Conservation (phyloP, 2,797 vertebrate species). For the Pseudochirops corinnae region DNA sequence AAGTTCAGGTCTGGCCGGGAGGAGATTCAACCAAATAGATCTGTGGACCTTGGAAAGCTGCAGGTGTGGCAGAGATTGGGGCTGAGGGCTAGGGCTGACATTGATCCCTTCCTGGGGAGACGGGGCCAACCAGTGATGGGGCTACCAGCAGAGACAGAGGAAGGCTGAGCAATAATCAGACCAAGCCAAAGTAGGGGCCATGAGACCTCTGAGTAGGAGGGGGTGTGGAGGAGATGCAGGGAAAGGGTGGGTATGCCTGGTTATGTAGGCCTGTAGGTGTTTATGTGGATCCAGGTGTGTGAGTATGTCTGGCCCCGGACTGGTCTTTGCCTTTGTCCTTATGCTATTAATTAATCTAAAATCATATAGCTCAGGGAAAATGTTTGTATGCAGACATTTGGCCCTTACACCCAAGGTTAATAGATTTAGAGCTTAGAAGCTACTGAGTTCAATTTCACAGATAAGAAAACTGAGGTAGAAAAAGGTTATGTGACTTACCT, state of each 20-base stretch:
- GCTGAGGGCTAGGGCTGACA: not conserved
- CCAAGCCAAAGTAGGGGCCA: not conserved
- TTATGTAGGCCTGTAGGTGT: not conserved
- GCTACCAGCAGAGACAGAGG: no score
- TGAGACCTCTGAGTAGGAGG: not conserved
- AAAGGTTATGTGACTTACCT: not conserved
- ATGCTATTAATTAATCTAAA: not conserved
- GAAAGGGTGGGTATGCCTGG: not conserved
- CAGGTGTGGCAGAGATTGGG: not conserved
- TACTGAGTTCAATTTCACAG: not conserved
- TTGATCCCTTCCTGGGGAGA: not conserved
- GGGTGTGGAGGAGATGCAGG: not conserved
- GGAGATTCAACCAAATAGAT: not conserved
- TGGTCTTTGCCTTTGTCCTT: not conserved
- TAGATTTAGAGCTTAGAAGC: not conserved
- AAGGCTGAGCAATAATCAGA: not conserved
- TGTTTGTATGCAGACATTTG: not conserved
- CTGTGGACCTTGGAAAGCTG: not conserved
- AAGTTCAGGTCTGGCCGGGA: not conserved
- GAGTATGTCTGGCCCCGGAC: not conserved
- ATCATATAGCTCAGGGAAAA: not conserved
- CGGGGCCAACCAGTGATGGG: fast-evolving
- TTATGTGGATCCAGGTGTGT: not conserved
- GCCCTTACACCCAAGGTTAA: not conserved
- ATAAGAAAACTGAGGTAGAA: not conserved